These are phyloP conservation scores for Calycopis cecrops DNA, from an alignment of 1,140 invertebrate species.

Conservation along the genomic window DNA sequence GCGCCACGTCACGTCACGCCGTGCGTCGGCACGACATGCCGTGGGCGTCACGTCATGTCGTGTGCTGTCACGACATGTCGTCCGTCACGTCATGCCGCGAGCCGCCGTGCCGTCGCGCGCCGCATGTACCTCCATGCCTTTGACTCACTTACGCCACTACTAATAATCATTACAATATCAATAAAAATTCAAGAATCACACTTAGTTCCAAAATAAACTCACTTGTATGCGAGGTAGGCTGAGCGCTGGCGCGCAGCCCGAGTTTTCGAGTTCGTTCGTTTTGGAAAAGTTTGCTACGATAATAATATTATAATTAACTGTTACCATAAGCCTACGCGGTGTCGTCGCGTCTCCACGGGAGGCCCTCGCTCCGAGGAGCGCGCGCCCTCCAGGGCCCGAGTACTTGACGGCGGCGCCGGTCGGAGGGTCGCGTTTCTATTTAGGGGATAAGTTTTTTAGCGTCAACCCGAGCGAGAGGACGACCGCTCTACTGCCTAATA, in stretches of 20 bases:
- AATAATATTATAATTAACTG: conserved; percentile 73
- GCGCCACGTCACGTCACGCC: conserved; percentile 19
- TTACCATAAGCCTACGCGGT: conserved; percentile 73
- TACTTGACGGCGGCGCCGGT: conserved; percentile 6
- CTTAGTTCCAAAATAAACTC: conserved; percentile 83
- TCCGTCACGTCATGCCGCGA: too few species aligned
- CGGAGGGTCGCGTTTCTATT: conserved; percentile 30
- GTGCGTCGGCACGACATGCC: conserved; percentile 7
- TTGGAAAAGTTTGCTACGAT: conserved; percentile 79
- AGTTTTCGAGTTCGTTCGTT: conserved; percentile 80
- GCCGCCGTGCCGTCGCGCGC: conserved; percentile 17
- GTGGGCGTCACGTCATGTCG: too few species aligned
- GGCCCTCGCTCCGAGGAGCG: conserved; percentile 29
- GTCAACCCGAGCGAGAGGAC: conserved; percentile 55
- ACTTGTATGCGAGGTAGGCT: conserved; percentile 82
- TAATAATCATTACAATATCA: conserved; percentile 74
- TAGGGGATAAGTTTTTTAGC: conserved; percentile 28
- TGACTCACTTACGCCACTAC: conserved; percentile 69
- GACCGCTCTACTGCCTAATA: conserved; percentile 73
- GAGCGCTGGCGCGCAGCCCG: conserved; percentile 78
- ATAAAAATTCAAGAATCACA: conserved; percentile 80
- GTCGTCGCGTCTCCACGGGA: conserved; percentile 69
- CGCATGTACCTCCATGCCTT: conserved; percentile 51
- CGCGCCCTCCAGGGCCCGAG: conserved; percentile 2
- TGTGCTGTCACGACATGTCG: too few species aligned